Conservation (phyloP, 2,797 vertebrate genomes). For the Meriones psammophilus region DNA sequence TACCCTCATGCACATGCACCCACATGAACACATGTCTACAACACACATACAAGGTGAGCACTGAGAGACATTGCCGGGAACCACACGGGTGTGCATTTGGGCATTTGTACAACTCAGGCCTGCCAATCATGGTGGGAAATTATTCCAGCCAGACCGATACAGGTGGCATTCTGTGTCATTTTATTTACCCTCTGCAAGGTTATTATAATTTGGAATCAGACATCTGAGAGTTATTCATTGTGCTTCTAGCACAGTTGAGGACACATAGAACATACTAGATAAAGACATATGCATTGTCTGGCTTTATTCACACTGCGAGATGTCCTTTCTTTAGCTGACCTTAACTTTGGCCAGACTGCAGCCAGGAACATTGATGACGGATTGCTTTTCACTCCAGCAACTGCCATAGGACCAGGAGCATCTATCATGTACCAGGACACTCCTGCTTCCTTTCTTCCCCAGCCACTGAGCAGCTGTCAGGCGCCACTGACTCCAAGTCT, state of each 20-base stretch:
- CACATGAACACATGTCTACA: background rate
- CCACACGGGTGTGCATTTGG: background rate
- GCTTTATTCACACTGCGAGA: background rate
- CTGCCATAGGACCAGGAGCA: background rate
- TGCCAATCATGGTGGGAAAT: background rate
- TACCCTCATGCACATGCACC: background rate
- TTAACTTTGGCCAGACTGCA: constrained; percentile 4
- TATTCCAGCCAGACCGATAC: background rate
- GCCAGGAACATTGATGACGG: background rate
- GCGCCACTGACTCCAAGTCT: background rate
- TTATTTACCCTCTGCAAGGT: background rate
- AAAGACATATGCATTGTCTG: background rate
- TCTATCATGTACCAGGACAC: background rate
- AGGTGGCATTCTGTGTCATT: background rate
- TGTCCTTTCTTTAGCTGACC: background rate
- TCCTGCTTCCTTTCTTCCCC: constrained; percentile 14
- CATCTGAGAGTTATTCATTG: background rate
- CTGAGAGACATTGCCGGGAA: background rate
- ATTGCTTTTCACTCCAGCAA: constrained; percentile 40
- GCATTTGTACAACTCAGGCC: background rate
- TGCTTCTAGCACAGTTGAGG: background rate
- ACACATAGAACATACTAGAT: background rate
- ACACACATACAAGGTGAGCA: background rate
- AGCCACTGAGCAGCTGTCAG: constrained; percentile 27
- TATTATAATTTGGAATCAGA: background rate